Conservation (phyloP, 2,113 vertebrate genomes). For the Pachyramphus minor region DNA sequence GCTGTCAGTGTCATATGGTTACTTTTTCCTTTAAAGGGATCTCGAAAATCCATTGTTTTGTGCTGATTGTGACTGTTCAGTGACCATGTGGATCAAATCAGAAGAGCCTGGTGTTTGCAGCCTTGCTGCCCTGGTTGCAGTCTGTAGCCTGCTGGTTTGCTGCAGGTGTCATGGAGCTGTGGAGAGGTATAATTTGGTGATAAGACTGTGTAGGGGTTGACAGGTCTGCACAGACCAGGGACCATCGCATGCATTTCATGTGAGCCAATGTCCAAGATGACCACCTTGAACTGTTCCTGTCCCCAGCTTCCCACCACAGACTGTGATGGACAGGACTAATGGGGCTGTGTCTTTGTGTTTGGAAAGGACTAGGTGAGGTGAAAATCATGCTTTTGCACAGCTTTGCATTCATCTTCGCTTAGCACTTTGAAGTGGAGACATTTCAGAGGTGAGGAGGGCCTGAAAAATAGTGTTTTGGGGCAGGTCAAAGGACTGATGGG, state of each 20-base stretch:
- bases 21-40: not conserved
- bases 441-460: not conserved
- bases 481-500: not conserved
- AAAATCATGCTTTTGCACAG: not conserved
- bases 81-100: not conserved
- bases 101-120: not conserved
- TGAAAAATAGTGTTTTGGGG: not conserved
- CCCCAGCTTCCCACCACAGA: not conserved
- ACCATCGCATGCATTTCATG: not conserved
- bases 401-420: not conserved
- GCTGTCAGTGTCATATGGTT: not conserved
- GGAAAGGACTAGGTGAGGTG: not conserved
- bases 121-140: not conserved
- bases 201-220: not conserved
- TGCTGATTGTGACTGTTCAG: not conserved
- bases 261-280: not conserved
- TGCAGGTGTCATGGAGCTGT: not conserved
- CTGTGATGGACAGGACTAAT: not conserved
- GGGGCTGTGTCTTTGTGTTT: not conserved
- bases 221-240: not conserved
- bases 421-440: not conserved
- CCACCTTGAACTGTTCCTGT: not conserved
- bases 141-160: not conserved
- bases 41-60: not conserved
- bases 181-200: not conserved